phyloP scores from a whole-genome alignment of 2,888 invertebrate genomes.

The Epirrhoe alternata region DNA sequence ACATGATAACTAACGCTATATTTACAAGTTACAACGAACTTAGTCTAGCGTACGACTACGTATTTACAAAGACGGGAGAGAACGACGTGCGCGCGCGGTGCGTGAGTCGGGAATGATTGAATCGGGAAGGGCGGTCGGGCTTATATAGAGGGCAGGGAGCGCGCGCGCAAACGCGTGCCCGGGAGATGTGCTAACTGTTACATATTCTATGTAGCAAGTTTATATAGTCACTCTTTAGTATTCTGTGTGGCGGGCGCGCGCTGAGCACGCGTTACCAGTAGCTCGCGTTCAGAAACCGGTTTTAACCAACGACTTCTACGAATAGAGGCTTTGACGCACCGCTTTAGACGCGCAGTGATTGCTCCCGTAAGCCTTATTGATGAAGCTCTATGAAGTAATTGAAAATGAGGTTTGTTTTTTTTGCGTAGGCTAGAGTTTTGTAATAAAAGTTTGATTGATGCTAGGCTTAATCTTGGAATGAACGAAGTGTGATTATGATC shows the following conservation, averaged over 20 bases:
- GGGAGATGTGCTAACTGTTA: conserved; percentile 37
- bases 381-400: conserved; percentile 51
- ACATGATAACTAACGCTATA: conserved; percentile 74
- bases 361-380: conserved; percentile 66
- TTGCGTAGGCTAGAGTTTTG: conserved; percentile 30
- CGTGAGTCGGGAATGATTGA: conserved; percentile 78
- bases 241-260: conserved; percentile 56
- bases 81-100: conserved; percentile 71
- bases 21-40: conserved; percentile 66
- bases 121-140: conserved; percentile 74
- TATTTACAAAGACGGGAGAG: conserved; percentile 71
- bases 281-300: conserved; percentile 78
- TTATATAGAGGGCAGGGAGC: conserved; percentile 72
- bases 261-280: conserved; percentile 70
- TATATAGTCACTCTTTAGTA: conserved; percentile 18
- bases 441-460: conserved; percentile 43
- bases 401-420: conserved; percentile 47
- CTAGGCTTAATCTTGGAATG: conserved; percentile 28
- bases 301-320: conserved; percentile 78
- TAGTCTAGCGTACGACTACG: conserved; percentile 74
- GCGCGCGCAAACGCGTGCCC: conserved; percentile 57
- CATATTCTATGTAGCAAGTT: conserved; percentile 42
- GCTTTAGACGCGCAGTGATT: conserved; percentile 54
- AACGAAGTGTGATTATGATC: conserved; percentile 33
- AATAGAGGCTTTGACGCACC: conserved; percentile 79